Evolutionary conservation across 2,113 vertebrate species (phyloP).

Genomic region (Verasper variegatus): DNA sequence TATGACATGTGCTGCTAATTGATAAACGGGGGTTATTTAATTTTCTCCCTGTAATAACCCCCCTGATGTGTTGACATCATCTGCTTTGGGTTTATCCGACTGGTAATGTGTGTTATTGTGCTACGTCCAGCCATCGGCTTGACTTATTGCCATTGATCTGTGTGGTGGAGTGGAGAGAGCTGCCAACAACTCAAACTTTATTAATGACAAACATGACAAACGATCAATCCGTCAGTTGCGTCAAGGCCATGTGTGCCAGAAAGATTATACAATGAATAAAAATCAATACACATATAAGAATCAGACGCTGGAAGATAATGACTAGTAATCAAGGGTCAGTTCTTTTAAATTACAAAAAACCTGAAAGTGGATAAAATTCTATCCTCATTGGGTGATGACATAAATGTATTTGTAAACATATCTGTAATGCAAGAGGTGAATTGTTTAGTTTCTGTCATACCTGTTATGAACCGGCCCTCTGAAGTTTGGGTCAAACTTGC

Average conservation of each 20-base stretch:
- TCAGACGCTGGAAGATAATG: slow-evolving; percentile 8
- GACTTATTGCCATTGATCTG: slow-evolving; percentile 73
- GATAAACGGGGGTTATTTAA: slow-evolving; percentile 13
- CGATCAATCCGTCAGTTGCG: slow-evolving; percentile 58
- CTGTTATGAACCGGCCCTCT: slow-evolving; percentile 91
- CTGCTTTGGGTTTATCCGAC: slow-evolving; percentile 32
- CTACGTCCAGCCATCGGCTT: slow-evolving; percentile 62
- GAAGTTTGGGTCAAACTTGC: slow-evolving; percentile 92
- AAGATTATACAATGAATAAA: slow-evolving; percentile 35
- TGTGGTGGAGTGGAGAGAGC: slow-evolving; percentile 43
- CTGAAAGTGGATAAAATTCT: not conserved
- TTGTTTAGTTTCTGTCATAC: slow-evolving; percentile 73
- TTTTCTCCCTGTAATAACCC: not conserved
- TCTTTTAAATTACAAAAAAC: slow-evolving; percentile 4
- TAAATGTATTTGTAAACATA: not conserved
- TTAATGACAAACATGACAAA: slow-evolving; percentile 68
- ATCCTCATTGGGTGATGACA: not conserved
- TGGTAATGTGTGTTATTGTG: slow-evolving; percentile 65
- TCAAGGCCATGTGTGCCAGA: slow-evolving; percentile 25
- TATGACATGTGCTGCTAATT: not conserved
- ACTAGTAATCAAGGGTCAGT: not conserved
- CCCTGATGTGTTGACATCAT: slow-evolving; percentile 34
- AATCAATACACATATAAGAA: slow-evolving; percentile 31
- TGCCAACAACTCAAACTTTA: slow-evolving; percentile 54
- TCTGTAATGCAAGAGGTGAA: not conserved